Evolutionary conservation across 2,113 vertebrate species (phyloP).

Genomic region (Bufo gargarizans): DNA sequence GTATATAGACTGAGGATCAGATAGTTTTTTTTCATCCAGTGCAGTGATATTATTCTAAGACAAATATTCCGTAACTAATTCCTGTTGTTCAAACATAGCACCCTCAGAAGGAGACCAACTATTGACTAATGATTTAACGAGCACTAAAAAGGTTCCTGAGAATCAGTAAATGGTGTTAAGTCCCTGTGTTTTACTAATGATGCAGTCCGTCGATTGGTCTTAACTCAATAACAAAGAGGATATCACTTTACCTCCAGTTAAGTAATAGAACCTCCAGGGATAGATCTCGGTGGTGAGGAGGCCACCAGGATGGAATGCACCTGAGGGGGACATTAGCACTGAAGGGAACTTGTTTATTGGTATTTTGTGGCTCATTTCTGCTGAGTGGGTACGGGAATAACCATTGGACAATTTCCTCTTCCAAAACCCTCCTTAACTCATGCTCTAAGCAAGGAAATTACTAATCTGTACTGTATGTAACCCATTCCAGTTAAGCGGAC

Average conservation of each 20-base stretch:
- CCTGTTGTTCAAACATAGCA: slow-evolving; percentile 16
- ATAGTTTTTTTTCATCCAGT: neutral
- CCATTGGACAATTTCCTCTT: slow-evolving; percentile 23
- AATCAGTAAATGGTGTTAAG: slow-evolving; percentile 41
- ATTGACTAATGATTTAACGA: slow-evolving; percentile 38
- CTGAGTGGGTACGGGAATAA: slow-evolving; percentile 29
- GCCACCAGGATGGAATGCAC: slow-evolving; percentile 70
- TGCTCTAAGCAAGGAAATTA: slow-evolving; percentile 48
- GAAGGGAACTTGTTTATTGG: slow-evolving; percentile 64
- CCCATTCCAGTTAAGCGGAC: slow-evolving; percentile 32
- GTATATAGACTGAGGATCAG: neutral
- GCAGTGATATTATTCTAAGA: slow-evolving; percentile 11
- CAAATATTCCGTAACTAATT: slow-evolving; percentile 47
- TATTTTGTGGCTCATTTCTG: slow-evolving; percentile 58
- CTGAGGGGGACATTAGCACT: slow-evolving; percentile 62
- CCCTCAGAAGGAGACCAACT: slow-evolving; percentile 31
- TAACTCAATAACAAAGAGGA: slow-evolving; percentile 61
- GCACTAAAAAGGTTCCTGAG: slow-evolving; percentile 25
- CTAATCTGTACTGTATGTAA: slow-evolving; percentile 46
- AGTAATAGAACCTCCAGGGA: slow-evolving; percentile 63
- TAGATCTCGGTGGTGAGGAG: slow-evolving; percentile 60
- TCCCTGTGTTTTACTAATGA: slow-evolving; percentile 52
- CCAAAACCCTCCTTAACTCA: slow-evolving; percentile 32
- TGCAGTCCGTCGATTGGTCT: slow-evolving; percentile 7
- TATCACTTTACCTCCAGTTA: slow-evolving; percentile 63